These are phyloP conservation scores for Oxytorus armatus DNA, from an alignment of 2,888 invertebrate species.

Conservation along the genomic window DNA sequence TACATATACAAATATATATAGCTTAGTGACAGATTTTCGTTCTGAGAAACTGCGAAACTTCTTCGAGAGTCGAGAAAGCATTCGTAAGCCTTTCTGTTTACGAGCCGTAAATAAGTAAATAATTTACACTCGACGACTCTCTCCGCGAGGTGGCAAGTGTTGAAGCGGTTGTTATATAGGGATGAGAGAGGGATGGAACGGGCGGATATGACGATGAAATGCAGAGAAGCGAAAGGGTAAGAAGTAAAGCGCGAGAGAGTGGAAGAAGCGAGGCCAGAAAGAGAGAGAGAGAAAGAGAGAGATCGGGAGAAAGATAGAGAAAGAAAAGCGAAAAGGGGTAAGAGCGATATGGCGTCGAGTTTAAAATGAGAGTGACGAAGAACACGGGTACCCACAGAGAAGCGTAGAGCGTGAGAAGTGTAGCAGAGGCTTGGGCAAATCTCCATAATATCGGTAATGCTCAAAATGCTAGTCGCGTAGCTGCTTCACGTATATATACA, in stretches of 20 bases:
- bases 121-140: slow-evolving; percentile 80
- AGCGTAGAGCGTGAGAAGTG: slow-evolving; percentile 62
- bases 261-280: slow-evolving; percentile 71
- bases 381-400: slow-evolving; percentile 28
- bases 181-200: slow-evolving; percentile 4
- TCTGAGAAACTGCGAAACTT: slow-evolving; percentile 30
- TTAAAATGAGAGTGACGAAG: slow-evolving; percentile 51
- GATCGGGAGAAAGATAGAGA: slow-evolving; percentile 47
- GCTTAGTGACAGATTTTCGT: slow-evolving; percentile 42
- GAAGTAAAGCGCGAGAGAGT: slow-evolving; percentile 74
- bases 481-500: slow-evolving; percentile 70
- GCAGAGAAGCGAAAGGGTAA: slow-evolving; percentile 68
- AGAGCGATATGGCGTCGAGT: slow-evolving; percentile 33
- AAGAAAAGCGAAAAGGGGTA: too few species aligned
- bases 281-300: slow-evolving; percentile 33
- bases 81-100: slow-evolving; percentile 78
- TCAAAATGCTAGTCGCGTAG: slow-evolving; percentile 83
- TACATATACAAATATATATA: too few species aligned
- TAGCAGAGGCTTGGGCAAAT: slow-evolving; percentile 74
- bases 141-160: slow-evolving; percentile 77
- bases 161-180: slow-evolving; percentile 62
- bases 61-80: slow-evolving; percentile 58
- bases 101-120: slow-evolving; percentile 83
- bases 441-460: slow-evolving; percentile 84
- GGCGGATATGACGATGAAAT: slow-evolving; percentile 71